Evolutionary conservation across 2,888 invertebrate species (phyloP).

Genomic region (Stenurella melanura): DNA sequence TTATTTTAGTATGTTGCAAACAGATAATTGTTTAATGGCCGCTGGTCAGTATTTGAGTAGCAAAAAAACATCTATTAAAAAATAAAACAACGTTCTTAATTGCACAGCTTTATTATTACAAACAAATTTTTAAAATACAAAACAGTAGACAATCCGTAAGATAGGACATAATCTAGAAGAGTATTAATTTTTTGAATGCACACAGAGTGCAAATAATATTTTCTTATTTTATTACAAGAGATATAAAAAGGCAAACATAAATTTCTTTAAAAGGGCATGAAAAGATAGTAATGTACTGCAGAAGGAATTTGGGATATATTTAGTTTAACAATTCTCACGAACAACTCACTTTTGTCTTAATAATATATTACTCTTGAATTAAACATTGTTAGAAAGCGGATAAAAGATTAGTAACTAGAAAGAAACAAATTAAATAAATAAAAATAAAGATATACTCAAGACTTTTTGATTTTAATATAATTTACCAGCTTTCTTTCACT

Average conservation of each 20-base stretch:
- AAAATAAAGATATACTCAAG: no score
- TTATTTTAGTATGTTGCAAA: no score
- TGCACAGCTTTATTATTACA: conserved; percentile 34
- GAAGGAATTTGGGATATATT: neutral
- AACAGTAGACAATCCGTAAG: conserved; percentile 28
- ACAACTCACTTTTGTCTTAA: no score
- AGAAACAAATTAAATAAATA: no score
- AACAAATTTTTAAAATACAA: conserved; percentile 29
- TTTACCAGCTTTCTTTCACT: no score
- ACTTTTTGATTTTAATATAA: no score
- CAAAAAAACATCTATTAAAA: neutral
- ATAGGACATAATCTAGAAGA: neutral
- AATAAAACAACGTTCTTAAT: conserved; percentile 5
- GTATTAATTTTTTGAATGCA: neutral
- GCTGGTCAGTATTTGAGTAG: no score
- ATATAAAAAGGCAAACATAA: neutral
- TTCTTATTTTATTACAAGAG: neutral
- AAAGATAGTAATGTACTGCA: neutral
- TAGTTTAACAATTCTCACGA: neutral
- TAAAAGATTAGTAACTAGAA: no score
- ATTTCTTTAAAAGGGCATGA: neutral
- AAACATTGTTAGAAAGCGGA: no score
- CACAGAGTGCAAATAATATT: conserved; percentile 1
- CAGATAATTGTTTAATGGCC: no score
- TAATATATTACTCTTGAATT: no score